Evolutionary conservation across 2,113 vertebrate species (phyloP).

Genomic region (Eublepharis macularius): DNA sequence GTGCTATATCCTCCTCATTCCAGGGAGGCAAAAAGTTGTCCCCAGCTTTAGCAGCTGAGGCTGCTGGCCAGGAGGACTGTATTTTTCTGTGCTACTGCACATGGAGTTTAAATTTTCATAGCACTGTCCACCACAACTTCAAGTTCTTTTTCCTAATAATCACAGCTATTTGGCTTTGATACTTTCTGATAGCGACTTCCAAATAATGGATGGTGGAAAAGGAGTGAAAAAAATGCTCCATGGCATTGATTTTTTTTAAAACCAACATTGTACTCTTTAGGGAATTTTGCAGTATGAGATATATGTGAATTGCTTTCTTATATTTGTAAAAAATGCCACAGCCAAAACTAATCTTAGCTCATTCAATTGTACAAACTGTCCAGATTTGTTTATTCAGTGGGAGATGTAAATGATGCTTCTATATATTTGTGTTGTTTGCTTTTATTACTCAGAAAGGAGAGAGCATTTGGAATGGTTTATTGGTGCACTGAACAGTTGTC

Average conservation of each 20-base stretch:
- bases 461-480: slow-evolving; percentile 16
- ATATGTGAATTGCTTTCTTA: not conserved
- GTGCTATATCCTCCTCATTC: too few relatives aligned
- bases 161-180: not conserved
- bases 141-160: not conserved
- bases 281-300: not conserved
- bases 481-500: not conserved
- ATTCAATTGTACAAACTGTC: not conserved
- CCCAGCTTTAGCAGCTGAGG: too few relatives aligned
- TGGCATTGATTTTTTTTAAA: not conserved
- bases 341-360: not conserved
- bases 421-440: not conserved
- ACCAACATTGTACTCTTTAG: not conserved
- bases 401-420: not conserved
- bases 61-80: too few relatives aligned
- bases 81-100: not conserved
- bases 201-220: not conserved
- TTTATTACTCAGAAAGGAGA: not conserved
- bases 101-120: not conserved
- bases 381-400: not conserved
- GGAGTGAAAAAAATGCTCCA: not conserved
- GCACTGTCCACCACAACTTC: not conserved
- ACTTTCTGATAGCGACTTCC: not conserved
- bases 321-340: not conserved
- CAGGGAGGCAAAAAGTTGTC: too few relatives aligned